phyloP scores from a whole-genome alignment of 1,140 invertebrate genomes.

The Zaprionus africanus region DNA sequence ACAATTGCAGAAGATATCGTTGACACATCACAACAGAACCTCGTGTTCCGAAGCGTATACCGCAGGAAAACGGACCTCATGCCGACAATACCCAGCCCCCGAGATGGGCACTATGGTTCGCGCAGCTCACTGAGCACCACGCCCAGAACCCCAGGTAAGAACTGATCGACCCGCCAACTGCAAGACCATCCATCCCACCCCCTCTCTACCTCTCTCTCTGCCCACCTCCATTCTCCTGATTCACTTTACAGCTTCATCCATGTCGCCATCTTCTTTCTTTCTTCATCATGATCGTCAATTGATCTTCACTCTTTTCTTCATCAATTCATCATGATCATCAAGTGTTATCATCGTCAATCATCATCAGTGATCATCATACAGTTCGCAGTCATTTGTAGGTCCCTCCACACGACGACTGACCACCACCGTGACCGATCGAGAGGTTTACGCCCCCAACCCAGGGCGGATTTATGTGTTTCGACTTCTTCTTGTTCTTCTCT shows the following conservation, averaged over 20 bases:
- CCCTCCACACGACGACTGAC: constrained; percentile 16
- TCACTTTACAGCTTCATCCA: constrained; percentile 22
- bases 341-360: constrained; percentile 22
- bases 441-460: neutral
- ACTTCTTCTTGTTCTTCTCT: constrained; percentile 9
- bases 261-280: neutral
- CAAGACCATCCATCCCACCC: constrained; percentile 19
- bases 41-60: constrained; percentile 87
- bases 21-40: constrained; percentile 86
- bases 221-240: constrained; percentile 16
- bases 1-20: constrained; percentile 84
- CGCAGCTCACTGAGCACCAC: constrained; percentile 86
- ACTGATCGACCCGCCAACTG: neutral
- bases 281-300: neutral
- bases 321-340: neutral
- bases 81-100: constrained; percentile 92
- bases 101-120: constrained; percentile 86
- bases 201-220: neutral
- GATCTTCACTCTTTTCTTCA: neutral
- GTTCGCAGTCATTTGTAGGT: constrained; percentile 22
- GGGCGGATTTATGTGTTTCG: constrained; percentile 10
- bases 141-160: constrained; percentile 89
- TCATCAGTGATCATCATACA: constrained; percentile 2
- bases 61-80: constrained; percentile 94
- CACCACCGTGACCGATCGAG: neutral